These are phyloP conservation scores for Psammodynastes pulverulentus DNA, from an alignment of 2,113 vertebrate genomes.

Conservation along the genomic window DNA sequence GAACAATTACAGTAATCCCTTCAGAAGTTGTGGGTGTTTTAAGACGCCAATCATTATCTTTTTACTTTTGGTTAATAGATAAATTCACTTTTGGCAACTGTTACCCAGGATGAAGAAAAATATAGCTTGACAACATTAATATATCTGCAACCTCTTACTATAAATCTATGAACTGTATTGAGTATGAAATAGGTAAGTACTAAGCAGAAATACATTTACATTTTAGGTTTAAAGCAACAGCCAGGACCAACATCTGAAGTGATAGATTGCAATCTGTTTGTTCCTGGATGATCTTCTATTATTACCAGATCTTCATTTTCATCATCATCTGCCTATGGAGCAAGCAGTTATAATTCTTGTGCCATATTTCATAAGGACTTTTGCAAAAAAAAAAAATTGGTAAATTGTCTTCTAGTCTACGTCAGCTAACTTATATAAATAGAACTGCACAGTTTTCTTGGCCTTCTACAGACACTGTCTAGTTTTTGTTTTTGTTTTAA, in stretches of 20 bases:
- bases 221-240: background rate
- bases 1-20: too few species aligned
- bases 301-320: background rate
- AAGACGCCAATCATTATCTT: background rate
- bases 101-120: background rate
- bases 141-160: background rate
- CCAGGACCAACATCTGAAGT: background rate
- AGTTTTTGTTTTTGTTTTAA: background rate
- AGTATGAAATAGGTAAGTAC: background rate
- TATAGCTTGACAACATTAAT: background rate
- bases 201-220: background rate
- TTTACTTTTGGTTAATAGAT: background rate
- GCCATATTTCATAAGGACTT: background rate
- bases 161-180: background rate
- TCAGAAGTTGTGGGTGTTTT: too few species aligned
- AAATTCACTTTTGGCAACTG: background rate
- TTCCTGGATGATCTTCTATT: background rate
- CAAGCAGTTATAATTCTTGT: background rate
- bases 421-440: background rate
- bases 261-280: background rate
- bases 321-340: background rate
- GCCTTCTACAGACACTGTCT: background rate
- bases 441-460: background rate
- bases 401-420: background rate
- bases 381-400: background rate